These are phyloP conservation scores for Ploceus nigricollis DNA, from an alignment of 2,113 vertebrate genomes.

Conservation along the genomic window DNA sequence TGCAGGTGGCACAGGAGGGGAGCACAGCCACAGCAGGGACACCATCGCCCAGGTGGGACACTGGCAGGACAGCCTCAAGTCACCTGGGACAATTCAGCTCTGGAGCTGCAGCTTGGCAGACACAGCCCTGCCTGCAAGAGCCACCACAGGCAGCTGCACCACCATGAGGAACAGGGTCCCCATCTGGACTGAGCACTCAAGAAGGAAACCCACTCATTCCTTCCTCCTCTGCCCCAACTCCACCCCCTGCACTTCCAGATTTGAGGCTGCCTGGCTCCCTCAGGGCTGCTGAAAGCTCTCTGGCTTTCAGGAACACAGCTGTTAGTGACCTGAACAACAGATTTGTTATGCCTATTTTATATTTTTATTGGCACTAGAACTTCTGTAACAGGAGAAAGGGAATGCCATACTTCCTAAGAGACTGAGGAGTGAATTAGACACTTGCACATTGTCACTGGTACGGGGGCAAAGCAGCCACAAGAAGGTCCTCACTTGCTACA, in stretches of 20 bases:
- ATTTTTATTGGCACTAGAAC: neutral
- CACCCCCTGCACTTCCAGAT: neutral
- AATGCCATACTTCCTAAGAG: neutral
- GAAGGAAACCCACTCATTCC: neutral
- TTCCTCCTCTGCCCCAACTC: neutral
- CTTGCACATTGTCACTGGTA: neutral
- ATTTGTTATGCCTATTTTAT: neutral
- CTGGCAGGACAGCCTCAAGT: neutral
- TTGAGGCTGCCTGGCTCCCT: rapidly evolving
- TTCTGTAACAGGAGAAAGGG: neutral
- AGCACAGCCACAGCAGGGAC: rapidly evolving
- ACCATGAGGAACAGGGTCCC: neutral
- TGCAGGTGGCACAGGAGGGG: neutral
- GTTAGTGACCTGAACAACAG: neutral
- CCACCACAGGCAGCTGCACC: neutral
- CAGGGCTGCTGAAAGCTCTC: neutral
- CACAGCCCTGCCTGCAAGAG: neutral
- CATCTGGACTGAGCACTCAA: rapidly evolving
- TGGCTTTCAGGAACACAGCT: neutral
- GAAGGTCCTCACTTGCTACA: neutral
- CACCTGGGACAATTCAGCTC: neutral
- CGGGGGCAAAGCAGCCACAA: rapidly evolving
- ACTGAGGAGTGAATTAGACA: neutral
- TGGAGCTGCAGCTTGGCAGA: neutral
- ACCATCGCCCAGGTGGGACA: neutral